Evolutionary conservation across 2,888 invertebrate genomes (phyloP), one percentile per base, ranked within the genome.

Genomic region (Sphaerophoria rueppellii): DNA sequence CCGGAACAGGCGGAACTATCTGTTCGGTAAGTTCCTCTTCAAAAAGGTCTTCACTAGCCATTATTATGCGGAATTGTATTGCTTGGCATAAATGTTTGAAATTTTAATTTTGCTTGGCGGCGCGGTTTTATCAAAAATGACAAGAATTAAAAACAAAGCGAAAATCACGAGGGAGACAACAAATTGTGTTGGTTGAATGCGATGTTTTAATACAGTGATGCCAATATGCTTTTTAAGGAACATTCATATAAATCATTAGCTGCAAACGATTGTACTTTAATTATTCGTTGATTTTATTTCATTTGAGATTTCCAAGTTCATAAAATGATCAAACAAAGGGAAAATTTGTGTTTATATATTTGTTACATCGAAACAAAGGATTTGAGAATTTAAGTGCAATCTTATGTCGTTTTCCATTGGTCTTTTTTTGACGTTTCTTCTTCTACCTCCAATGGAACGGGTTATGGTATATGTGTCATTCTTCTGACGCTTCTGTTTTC

Each of bases 31-130:
- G 88, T 35, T 89, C 90, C 50, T 88, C 88, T 16, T 85, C 87
- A 85, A 91, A 91, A 5, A 91, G 54, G 63, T 91, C 89, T 54
- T 91, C 91, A 70, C 90, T 91, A 9, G 89, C 89, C 90, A 91
- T 91, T 73, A n/a, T 35, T 24, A 24, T 2, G 4, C 11, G 4
- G 7, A 14, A 11, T n/a, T 14, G 34, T n/a, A n/a, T n/a, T n/a
- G n/a, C n/a, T n/a, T n/a, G n/a, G n/a, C n/a, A n/a, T n/a, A 14
- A 35, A 34, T 60, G 9, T 69, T 78, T 63, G 6, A 61, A 69
- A 32, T 43, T 7, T 35, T 4, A 9, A 14, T 24, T 40, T n/a
- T 40, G 24, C 16, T 40, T 14, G 0, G 12, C 34, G 46, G 55
- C 50, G 78, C 82, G 82, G 52, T 54, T 9, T 58, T 50, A 48